phyloP scores from a whole-genome alignment of 1,140 invertebrate genomes.

The Orius insidiosus region DNA sequence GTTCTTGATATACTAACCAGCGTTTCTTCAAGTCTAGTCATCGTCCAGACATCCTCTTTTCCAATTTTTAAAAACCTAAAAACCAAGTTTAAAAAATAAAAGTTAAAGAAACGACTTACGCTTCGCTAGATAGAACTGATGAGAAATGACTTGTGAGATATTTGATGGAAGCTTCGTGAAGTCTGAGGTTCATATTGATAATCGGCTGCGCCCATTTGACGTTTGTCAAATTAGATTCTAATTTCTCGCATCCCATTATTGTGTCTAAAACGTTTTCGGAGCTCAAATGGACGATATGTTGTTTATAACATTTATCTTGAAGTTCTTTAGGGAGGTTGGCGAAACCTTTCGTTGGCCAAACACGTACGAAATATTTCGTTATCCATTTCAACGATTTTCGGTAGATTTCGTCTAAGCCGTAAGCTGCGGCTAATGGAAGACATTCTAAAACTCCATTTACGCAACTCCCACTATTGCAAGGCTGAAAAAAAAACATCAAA shows the following conservation, averaged over 20 bases:
- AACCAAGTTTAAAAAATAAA: neutral
- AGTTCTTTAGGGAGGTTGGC: slow-evolving; percentile 60
- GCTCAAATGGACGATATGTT: slow-evolving; percentile 57
- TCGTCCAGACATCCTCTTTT: slow-evolving; percentile 44
- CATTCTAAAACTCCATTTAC: slow-evolving; percentile 66
- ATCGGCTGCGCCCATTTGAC: slow-evolving; percentile 55
- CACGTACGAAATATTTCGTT: slow-evolving; percentile 60
- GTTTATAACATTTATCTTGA: slow-evolving; percentile 62
- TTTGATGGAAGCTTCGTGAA: slow-evolving; percentile 44
- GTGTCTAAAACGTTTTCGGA: slow-evolving; percentile 44
- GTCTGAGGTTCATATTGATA: slow-evolving; percentile 42
- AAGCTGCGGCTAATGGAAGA: slow-evolving; percentile 59
- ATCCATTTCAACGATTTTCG: slow-evolving; percentile 71
- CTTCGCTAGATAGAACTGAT: slow-evolving; percentile 39
- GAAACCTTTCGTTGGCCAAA: slow-evolving; percentile 76
- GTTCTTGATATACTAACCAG: slow-evolving; percentile 41
- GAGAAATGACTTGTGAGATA: slow-evolving; percentile 47
- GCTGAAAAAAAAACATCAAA: slow-evolving; percentile 39
- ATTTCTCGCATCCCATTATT: slow-evolving; percentile 48
- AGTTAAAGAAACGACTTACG: slow-evolving; percentile 20
- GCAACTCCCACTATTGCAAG: slow-evolving; percentile 56
- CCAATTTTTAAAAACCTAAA: slow-evolving; percentile 40
- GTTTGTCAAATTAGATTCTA: slow-evolving; percentile 44
- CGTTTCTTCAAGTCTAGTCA: slow-evolving; percentile 44
- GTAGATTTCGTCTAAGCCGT: slow-evolving; percentile 73